Percentiles rank a stretch among this genome's conserved stretches.
Evolutionary conservation across 1,140 invertebrate genomes (phyloP).

Genomic region (Alviniconcha marisindica): DNA sequence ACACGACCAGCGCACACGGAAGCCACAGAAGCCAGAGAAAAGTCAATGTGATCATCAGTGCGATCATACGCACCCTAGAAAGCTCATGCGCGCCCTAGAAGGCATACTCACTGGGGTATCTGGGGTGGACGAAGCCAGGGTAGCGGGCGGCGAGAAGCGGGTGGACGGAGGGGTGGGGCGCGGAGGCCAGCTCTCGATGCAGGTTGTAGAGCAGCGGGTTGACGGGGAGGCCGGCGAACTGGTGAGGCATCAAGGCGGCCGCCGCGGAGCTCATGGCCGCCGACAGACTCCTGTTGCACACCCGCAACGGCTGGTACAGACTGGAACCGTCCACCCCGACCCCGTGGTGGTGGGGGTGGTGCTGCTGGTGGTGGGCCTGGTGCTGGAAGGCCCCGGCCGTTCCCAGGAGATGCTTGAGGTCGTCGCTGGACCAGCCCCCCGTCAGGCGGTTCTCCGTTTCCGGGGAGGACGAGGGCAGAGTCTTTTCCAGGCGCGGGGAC

Average conservation of each 20-base stretch:
- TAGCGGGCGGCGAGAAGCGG: constrained; percentile 47
- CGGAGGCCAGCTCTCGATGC: constrained; percentile 43
- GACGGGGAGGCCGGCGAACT: constrained; percentile 44
- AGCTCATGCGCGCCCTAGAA: not conserved
- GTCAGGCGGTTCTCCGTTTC: constrained; percentile 51
- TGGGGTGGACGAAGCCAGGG: constrained; percentile 50
- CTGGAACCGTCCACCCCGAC: constrained; percentile 34
- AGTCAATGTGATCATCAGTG: not conserved
- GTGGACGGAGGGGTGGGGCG: constrained; percentile 35
- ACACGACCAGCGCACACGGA: too few species aligned
- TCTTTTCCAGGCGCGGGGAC: constrained; percentile 40
- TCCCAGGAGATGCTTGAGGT: constrained; percentile 51
- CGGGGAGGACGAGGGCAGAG: constrained; percentile 36
- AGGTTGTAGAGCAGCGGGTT: constrained; percentile 52
- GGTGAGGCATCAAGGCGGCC: constrained; percentile 41
- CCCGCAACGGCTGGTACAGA: constrained; percentile 48
- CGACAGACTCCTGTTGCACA: constrained; percentile 50
- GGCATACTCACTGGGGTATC: constrained; percentile 51
- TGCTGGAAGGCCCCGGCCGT: constrained; percentile 41
- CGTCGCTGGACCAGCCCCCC: constrained; percentile 40
- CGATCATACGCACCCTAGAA: not conserved
- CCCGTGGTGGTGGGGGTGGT: not conserved
- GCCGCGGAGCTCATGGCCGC: constrained; percentile 34
- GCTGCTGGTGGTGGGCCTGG: not conserved
- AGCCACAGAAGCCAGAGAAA: too few species aligned